Percentiles rank a stretch among this genome's conserved stretches.
phyloP scores from a whole-genome alignment of 2,888 invertebrate species.

The Melinopterus prodromus region DNA sequence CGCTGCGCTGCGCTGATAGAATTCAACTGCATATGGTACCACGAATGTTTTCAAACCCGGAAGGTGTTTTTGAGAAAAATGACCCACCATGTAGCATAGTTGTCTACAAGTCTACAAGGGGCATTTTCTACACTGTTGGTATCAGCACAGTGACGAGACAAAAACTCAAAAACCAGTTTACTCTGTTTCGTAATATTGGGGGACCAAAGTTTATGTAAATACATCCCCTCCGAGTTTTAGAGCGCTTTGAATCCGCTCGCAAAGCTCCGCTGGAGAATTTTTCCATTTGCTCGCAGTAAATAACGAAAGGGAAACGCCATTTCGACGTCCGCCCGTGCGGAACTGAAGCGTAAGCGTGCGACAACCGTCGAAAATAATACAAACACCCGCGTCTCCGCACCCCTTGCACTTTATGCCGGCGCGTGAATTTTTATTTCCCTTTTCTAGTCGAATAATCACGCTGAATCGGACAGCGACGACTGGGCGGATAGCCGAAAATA shows the following conservation, averaged over 20 bases:
- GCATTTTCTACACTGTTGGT: no score
- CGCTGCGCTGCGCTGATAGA: no score
- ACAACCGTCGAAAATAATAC: neutral
- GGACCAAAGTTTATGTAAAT: neutral
- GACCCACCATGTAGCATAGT: no score
- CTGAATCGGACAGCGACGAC: constrained; percentile 36
- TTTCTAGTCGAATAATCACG: constrained; percentile 41
- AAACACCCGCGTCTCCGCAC: neutral
- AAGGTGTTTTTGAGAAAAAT: no score
- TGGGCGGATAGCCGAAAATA: constrained; percentile 37
- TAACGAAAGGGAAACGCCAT: neutral
- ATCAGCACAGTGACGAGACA: no score
- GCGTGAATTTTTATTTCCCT: constrained; percentile 38
- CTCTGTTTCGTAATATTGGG: neutral
- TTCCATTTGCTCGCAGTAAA: neutral
- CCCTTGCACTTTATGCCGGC: neutral
- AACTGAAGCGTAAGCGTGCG: constrained; percentile 4
- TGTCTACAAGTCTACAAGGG: no score
- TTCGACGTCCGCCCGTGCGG: neutral
- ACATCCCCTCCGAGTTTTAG: neutral
- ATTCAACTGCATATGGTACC: no score
- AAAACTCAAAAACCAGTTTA: neutral
- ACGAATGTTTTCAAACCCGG: no score
- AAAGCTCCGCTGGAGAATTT: neutral
- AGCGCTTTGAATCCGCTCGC: neutral